phyloP scores from a whole-genome alignment of 2,888 invertebrate species.

The Leptinotarsa haldemani region DNA sequence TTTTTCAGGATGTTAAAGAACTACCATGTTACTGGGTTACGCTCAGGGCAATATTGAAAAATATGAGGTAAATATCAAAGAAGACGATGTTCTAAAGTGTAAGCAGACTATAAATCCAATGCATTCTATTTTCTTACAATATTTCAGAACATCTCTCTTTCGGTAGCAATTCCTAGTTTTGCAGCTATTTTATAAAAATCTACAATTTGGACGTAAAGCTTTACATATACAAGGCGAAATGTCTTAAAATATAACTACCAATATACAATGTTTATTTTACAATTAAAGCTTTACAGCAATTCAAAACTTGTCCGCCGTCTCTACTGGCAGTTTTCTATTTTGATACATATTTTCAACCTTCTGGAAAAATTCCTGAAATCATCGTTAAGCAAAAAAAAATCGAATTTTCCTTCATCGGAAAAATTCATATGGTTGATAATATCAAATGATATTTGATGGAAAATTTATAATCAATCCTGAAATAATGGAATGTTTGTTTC shows the following conservation, averaged over 20 bases:
- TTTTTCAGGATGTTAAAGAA: neutral
- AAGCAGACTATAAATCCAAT: neutral
- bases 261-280: conserved; percentile 58
- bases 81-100: conserved; percentile 1
- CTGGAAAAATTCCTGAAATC: conserved; percentile 25
- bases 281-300: conserved; percentile 65
- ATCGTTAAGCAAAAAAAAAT: neutral
- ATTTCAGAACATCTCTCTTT: conserved; percentile 12
- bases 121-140: neutral
- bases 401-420: neutral
- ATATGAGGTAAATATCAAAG: conserved; percentile 15
- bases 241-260: conserved; percentile 47
- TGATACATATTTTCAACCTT: conserved; percentile 49
- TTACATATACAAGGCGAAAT: conserved; percentile 51
- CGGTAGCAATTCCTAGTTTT: conserved; percentile 25
- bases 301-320: conserved; percentile 52
- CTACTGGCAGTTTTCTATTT: conserved; percentile 60
- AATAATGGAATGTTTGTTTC: neutral
- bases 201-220: conserved; percentile 52
- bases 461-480: conserved; percentile 17
- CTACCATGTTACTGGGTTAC: neutral
- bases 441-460: conserved; percentile 32
- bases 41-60: conserved; percentile 6
- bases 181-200: conserved; percentile 44
- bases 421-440: conserved; percentile 11